These are phyloP conservation scores for Epirrhoe alternata DNA, from an alignment of 2,888 invertebrate species.

Conservation along the genomic window DNA sequence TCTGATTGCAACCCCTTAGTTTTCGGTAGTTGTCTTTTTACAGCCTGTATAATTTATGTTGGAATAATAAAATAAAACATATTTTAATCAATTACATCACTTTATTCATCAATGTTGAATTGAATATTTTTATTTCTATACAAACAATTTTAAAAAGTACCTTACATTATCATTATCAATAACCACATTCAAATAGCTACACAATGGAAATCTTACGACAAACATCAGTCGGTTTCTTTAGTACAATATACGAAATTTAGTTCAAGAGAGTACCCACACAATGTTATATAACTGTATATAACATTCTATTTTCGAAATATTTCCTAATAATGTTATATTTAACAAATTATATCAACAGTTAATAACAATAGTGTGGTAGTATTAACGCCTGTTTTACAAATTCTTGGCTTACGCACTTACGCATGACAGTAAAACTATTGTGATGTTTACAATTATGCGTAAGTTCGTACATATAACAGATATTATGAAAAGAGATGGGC, in stretches of 20 bases:
- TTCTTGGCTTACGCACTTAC: constrained; percentile 4
- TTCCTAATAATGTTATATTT: neutral
- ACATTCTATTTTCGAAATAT: neutral
- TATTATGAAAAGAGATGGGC: neutral
- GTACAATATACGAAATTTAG: constrained; percentile 40
- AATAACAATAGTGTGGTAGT: neutral
- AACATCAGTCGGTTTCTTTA: constrained; percentile 49
- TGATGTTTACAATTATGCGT: neutral
- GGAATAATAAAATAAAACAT: constrained; percentile 32
- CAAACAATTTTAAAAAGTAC: constrained; percentile 78
- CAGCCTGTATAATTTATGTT: too few species aligned
- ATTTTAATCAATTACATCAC: constrained; percentile 69
- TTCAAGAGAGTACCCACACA: constrained; percentile 12
- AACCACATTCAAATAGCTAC: constrained; percentile 55
- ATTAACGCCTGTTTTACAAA: constrained; percentile 9
- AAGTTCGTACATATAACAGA: too few species aligned
- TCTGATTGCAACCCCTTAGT: too few species aligned
- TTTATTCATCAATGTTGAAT: constrained; percentile 79
- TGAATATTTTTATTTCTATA: constrained; percentile 82
- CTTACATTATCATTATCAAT: constrained; percentile 51
- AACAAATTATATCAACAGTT: neutral
- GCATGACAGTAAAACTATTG: neutral
- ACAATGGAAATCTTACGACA: constrained; percentile 51
- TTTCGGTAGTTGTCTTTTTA: too few species aligned
- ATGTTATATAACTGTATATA: neutral